These are phyloP conservation scores for Perccottus glenii DNA, from an alignment of 2,113 vertebrate species.

Conservation along the genomic window DNA sequence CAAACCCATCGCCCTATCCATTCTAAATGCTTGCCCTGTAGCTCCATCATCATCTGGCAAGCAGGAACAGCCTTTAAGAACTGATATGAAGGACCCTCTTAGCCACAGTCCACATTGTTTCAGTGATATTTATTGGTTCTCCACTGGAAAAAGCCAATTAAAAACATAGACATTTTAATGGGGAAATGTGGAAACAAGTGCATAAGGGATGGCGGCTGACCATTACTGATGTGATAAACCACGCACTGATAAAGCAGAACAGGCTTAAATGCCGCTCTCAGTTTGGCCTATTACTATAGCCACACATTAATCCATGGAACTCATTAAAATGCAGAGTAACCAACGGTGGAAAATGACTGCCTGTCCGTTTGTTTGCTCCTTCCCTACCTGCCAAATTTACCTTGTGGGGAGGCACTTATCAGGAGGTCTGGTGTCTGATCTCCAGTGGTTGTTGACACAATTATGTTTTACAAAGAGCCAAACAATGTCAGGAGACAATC, in stretches of 20 bases:
- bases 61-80: constrained; percentile 43
- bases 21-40: constrained; percentile 33
- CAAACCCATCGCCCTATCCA: constrained; percentile 16
- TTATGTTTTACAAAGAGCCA: constrained; percentile 62
- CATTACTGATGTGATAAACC: constrained; percentile 61
- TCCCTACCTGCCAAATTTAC: constrained; percentile 47
- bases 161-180: constrained; percentile 43
- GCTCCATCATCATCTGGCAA: constrained; percentile 43
- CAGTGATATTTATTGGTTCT: constrained; percentile 51
- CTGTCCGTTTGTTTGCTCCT: constrained; percentile 56
- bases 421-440: constrained; percentile 51
- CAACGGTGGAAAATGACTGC: constrained; percentile 59
- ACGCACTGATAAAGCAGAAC: constrained; percentile 45
- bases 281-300: constrained; percentile 51
- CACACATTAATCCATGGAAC: constrained; percentile 61
- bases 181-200: constrained; percentile 55
- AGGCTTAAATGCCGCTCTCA: constrained; percentile 41
- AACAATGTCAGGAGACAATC: constrained; percentile 60
- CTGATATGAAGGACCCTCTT: constrained; percentile 41
- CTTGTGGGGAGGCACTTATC: constrained; percentile 64
- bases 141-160: constrained; percentile 39
- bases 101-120: constrained; percentile 42
- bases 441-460: constrained; percentile 58
- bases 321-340: constrained; percentile 70
- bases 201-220: constrained; percentile 33